Conservation (phyloP, 2,113 vertebrate genomes). For the Clarias gariepinus region DNA sequence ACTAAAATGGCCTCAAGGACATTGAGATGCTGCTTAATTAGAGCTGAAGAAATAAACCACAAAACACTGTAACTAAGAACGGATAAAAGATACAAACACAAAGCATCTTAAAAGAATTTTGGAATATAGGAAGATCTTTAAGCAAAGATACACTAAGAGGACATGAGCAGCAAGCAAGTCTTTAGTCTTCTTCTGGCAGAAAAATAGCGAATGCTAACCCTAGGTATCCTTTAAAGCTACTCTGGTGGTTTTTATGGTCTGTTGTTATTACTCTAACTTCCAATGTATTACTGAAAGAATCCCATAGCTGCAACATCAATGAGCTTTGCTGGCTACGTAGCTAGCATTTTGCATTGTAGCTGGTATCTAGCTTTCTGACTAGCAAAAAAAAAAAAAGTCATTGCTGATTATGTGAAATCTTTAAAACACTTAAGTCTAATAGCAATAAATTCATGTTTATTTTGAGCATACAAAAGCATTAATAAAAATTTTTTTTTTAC, state of each 20-base stretch:
- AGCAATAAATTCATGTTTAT: background rate
- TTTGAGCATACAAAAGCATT: too few relatives aligned
- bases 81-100: background rate
- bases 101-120: background rate
- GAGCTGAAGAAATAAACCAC: background rate
- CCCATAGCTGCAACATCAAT: background rate
- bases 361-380: background rate
- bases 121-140: background rate
- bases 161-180: slow-evolving; percentile 2
- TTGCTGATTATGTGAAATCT: background rate
- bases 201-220: background rate
- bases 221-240: background rate
- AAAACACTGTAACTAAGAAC: background rate
- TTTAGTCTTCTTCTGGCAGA: background rate
- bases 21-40: background rate
- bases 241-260: background rate
- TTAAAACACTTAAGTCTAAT: background rate
- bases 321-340: background rate
- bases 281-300: background rate
- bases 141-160: background rate
- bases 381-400: background rate
- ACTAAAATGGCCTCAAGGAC: slow-evolving; percentile 10
- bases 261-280: background rate
- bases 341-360: background rate
- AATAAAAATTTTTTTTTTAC: background rate